Evolutionary conservation across 2,888 invertebrate species (phyloP).

Genomic region (Drosophila meridiana): DNA sequence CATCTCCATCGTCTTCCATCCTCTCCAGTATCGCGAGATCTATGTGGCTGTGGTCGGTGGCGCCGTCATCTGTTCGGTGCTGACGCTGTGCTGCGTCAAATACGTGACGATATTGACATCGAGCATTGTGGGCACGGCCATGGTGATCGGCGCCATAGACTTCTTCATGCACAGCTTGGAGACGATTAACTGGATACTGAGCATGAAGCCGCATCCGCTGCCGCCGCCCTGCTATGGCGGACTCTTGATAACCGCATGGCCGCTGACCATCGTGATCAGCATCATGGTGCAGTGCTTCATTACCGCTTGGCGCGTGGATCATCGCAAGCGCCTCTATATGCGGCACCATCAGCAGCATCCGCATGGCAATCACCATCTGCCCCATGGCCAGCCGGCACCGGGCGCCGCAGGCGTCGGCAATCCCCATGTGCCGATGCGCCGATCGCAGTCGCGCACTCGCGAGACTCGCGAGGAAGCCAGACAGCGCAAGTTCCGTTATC

Average conservation of each 20-base stretch:
- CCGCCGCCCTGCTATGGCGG: slow-evolving; percentile 85
- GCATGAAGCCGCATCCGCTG: slow-evolving; percentile 84
- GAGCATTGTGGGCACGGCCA: slow-evolving; percentile 85
- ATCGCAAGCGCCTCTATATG: slow-evolving; percentile 83
- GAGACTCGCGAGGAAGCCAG: slow-evolving; percentile 92
- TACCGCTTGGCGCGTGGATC: slow-evolving; percentile 85
- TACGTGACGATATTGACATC: slow-evolving; percentile 84
- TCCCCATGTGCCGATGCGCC: slow-evolving; percentile 63
- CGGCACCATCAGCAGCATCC: slow-evolving; percentile 72
- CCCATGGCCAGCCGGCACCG: slow-evolving; percentile 71
- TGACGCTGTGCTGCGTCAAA: slow-evolving; percentile 85
- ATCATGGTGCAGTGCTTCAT: slow-evolving; percentile 85
- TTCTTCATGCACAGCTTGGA: slow-evolving; percentile 84
- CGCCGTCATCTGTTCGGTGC: slow-evolving; percentile 84
- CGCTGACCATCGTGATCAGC: slow-evolving; percentile 83
- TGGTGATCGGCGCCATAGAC: slow-evolving; percentile 84
- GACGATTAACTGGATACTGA: slow-evolving; percentile 84
- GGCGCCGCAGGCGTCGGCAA: slow-evolving; percentile 22
- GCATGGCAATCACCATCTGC: slow-evolving; percentile 56
- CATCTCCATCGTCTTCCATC: not conserved
- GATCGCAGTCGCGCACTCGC: slow-evolving; percentile 87
- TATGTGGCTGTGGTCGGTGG: slow-evolving; percentile 85
- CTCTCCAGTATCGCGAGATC: slow-evolving; percentile 82
- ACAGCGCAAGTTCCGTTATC: slow-evolving; percentile 93
- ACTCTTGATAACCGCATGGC: slow-evolving; percentile 84